Evolutionary conservation across 1,140 invertebrate species (phyloP).

Genomic region (Druon quercuslanigerum): DNA sequence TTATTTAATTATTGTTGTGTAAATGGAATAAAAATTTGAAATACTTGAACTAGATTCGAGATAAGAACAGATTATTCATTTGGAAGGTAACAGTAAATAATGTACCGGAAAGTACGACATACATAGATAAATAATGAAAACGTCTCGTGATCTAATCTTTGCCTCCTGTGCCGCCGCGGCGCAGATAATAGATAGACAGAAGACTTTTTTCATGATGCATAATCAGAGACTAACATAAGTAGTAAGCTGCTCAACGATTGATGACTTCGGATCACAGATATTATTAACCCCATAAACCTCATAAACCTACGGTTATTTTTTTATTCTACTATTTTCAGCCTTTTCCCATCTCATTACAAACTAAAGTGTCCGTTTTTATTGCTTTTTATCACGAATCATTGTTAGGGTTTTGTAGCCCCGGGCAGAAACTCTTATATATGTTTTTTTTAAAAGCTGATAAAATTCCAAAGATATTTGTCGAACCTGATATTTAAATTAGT

Average conservation of each 20-base stretch:
- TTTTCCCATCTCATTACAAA: not conserved
- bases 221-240: slow-evolving; percentile 24
- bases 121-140: slow-evolving; percentile 27
- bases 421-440: too few species aligned
- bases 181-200: not conserved
- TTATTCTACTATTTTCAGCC: slow-evolving; percentile 15
- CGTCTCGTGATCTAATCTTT: slow-evolving; percentile 25
- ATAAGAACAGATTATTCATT: slow-evolving; percentile 5
- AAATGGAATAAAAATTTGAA: not conserved
- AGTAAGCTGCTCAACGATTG: slow-evolving; percentile 7
- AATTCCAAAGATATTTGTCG: too few species aligned
- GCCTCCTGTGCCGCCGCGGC: slow-evolving; percentile 14
- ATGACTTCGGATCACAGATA: slow-evolving; percentile 22
- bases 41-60: not conserved
- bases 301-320: slow-evolving; percentile 16
- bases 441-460: too few species aligned
- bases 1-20: not conserved
- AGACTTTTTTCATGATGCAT: not conserved
- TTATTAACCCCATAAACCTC: slow-evolving; percentile 19
- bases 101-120: slow-evolving; percentile 28
- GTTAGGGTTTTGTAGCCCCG: too few species aligned
- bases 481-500: too few species aligned
- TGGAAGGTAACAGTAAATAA: slow-evolving; percentile 21
- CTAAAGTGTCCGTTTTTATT: not conserved
- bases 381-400: not conserved